Evolutionary conservation across 2,113 vertebrate genomes (phyloP), one percentile per base, ranked within the genome.

Genomic region (Chaetodon auriga): DNA sequence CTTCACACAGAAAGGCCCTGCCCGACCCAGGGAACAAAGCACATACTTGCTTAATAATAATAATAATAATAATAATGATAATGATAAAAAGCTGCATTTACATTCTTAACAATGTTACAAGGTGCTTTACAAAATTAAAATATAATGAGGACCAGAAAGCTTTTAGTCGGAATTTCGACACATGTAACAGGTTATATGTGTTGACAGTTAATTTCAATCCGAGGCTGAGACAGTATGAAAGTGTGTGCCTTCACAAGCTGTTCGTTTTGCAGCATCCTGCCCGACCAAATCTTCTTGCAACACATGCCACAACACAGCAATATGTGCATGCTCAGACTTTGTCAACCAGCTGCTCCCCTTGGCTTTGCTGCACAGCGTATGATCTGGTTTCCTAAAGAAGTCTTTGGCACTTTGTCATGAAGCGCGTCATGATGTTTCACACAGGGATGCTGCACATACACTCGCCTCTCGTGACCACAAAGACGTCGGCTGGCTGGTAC

Each of bases 351-450:
- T 46, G 62, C 41, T 30, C 38, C 35, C 61, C 38, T 38, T 4
- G 2, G 25, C 21, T 21, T 25, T 35, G 36, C 61, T 65, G 41
- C 45, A 23, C 18, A 63, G 21, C 6, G 18, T 43, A 25, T 49
- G 43, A 46, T 73, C 49, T 71, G n/a, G 13, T 54, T 78, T 68
- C 18, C 55, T 46, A n/a, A 54, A 16, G 6, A 23, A 65, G 46
- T 36, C 51, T 70, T 72, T 75, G 49, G 13, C 45, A 82, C 75
- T 64, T 54, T 53, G 15, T 48, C 53, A 49, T 25, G 23, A 75
- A 86, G 48, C 46, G 3, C 21, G 19, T 77, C 77, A 78, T 8
- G 0, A 55, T 72, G 65, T 72, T 83, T 85, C 21, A 58, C 51
- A 72, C 54, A 14, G 57, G 53, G 54, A 68, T 48, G 46, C 36